Conservation (phyloP, 2,888 invertebrate species). For the Strigamia transsilvanica region DNA sequence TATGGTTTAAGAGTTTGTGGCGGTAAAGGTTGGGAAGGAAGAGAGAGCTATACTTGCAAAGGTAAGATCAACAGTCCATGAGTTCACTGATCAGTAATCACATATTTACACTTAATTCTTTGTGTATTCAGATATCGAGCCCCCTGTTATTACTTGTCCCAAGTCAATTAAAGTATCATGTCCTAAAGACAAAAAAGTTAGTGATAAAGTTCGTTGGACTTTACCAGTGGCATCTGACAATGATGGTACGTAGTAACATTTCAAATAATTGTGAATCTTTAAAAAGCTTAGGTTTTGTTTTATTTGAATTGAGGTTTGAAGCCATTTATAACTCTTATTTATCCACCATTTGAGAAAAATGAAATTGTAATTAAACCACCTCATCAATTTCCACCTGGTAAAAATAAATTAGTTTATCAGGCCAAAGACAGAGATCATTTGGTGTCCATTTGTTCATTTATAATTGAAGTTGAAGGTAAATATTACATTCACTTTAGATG, state of each 20-base stretch:
- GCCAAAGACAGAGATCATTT: conserved; percentile 3
- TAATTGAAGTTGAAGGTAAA: background rate
- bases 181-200: background rate
- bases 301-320: background rate
- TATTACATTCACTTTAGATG: background rate
- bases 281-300: background rate
- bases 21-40: background rate
- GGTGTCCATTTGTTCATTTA: background rate
- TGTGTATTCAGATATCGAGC: background rate
- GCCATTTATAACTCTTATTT: background rate
- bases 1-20: background rate
- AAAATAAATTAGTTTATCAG: conserved; percentile 11
- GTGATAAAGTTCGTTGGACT: background rate
- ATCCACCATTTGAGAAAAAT: background rate
- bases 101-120: background rate
- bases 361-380: background rate
- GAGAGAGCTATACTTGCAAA: conserved; percentile 5
- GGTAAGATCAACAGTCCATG: background rate
- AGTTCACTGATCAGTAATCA: background rate
- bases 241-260: background rate
- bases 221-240: background rate
- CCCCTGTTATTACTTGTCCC: background rate
- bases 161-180: background rate
- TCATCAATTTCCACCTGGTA: background rate
- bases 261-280: background rate